Percentiles rank a stretch among this genome's conserved stretches.
Conservation (phyloP, 2,797 vertebrate species). For the Hephaestus fuliginosus region DNA sequence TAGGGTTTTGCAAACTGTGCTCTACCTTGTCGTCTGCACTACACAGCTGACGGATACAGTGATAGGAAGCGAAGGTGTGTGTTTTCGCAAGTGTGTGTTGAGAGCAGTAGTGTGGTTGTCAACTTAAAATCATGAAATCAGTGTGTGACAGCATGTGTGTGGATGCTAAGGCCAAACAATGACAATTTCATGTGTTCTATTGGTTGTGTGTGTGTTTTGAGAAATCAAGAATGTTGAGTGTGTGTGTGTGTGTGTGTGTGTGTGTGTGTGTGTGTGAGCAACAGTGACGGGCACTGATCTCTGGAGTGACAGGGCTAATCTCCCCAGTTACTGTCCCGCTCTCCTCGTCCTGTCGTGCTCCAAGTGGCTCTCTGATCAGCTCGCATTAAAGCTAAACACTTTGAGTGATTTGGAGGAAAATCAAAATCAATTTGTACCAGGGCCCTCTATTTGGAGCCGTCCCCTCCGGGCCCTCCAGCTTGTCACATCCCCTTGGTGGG, state of each 20-base stretch:
- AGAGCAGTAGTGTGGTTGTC: background rate
- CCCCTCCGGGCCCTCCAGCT: slow-evolving; percentile 81
- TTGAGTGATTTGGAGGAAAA: slow-evolving; percentile 91
- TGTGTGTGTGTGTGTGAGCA: slow-evolving; percentile 54
- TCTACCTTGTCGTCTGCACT: slow-evolving; percentile 45
- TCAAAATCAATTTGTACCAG: slow-evolving; percentile 90
- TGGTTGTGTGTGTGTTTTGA: background rate
- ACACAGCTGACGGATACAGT: slow-evolving; percentile 54
- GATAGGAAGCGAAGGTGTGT: slow-evolving; percentile 41
- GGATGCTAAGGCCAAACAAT: slow-evolving; percentile 13
- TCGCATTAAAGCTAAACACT: slow-evolving; percentile 88
- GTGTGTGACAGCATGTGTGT: background rate
- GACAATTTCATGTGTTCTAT: slow-evolving; percentile 7
- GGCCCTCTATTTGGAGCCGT: slow-evolving; percentile 81
- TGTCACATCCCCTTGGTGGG: slow-evolving; percentile 86
- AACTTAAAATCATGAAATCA: slow-evolving; percentile 3
- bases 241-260: slow-evolving; percentile 31
- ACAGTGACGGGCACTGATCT: slow-evolving; percentile 83
- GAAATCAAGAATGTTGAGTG: slow-evolving; percentile 11
- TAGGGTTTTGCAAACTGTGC: slow-evolving; percentile 48
- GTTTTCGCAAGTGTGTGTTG: slow-evolving; percentile 14
- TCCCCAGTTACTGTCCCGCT: slow-evolving; percentile 77
- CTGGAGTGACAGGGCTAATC: slow-evolving; percentile 86
- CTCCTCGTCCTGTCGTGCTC: slow-evolving; percentile 79
- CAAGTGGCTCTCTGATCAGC: slow-evolving; percentile 87